Evolutionary conservation across 1,140 invertebrate species (phyloP), one percentile per base, ranked within the genome.

Genomic region (Ridgeia piscesae): DNA sequence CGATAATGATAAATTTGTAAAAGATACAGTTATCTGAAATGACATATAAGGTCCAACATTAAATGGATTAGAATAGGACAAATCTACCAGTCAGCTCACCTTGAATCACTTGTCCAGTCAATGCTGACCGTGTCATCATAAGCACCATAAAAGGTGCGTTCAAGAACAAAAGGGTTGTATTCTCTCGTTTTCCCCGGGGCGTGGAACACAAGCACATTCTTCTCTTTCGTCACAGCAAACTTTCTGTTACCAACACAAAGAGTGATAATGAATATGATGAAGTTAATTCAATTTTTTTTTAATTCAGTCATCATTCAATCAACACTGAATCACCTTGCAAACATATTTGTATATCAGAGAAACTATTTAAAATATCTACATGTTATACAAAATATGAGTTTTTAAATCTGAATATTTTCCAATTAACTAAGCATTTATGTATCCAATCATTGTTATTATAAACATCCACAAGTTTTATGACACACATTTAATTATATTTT

Each of bases 61-160:
- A 17, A 1, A 21, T 77, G 58, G 58, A 77, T 21, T 2, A 2
- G 17, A 77, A 77, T 31, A 21, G 58, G 58, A 21, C 6, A 77
- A 14, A 77, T 77, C 58, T 11, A 42, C 42, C 11, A 21, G 14
- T 77, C 11, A 77, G 27, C 58, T 21, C 0, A 77, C 97, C 95
- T 97, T 0, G 98, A 99, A 96, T 99, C 98, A 89, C 96, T 97
- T 0, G 98, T 98, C 99, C 99, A 99, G 95, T 98, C 97, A 33
- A 99, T 94, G 95, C 97, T 98, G 0, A 97, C 98, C 0, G 98
- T 97, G 93, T 98, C 97, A 96, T 98, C 98, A 93, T 97, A 97
- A 34, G 98, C 97, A 77, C 97, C 97, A 94, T 97, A 97, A 95
- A 98, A 99, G 1, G 98, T 97, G 93, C 97, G 96, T 95, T 98